These are phyloP conservation scores for Liparis tanakae DNA, from an alignment of 2,797 vertebrate species.

Conservation along the genomic window DNA sequence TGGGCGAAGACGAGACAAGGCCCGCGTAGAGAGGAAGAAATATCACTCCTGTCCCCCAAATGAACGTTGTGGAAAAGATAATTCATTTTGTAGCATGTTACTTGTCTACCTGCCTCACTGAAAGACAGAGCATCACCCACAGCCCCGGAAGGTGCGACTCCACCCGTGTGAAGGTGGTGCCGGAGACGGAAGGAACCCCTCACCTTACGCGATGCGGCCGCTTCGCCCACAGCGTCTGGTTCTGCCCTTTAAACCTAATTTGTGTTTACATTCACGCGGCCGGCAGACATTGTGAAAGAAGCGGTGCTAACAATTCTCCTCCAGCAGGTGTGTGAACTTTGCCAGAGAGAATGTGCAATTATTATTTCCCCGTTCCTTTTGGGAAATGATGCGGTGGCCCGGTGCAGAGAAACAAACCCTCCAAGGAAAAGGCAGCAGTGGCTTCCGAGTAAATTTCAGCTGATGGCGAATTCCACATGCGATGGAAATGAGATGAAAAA, in stretches of 20 bases:
- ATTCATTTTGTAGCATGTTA: background rate
- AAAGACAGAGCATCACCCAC: slow-evolving; percentile 8
- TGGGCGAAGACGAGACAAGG: background rate
- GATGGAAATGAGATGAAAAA: slow-evolving; percentile 11
- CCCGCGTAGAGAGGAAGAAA: background rate
- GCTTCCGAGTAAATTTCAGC: slow-evolving; percentile 1
- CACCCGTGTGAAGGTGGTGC: slow-evolving; percentile 23
- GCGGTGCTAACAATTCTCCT: slow-evolving; percentile 13
- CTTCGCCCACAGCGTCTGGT: background rate
- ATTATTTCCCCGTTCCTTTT: slow-evolving; percentile 10
- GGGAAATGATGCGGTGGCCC: slow-evolving; percentile 6
- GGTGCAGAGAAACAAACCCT: slow-evolving; percentile 1
- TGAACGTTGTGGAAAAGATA: background rate
- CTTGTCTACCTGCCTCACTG: slow-evolving; percentile 1
- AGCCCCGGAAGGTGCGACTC: slow-evolving; percentile 30
- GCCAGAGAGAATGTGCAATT: slow-evolving; percentile 7
- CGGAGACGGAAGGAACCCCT: slow-evolving; percentile 1
- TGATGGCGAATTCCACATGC: slow-evolving; percentile 17
- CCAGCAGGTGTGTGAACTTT: slow-evolving; percentile 24
- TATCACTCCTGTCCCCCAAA: background rate
- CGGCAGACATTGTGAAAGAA: slow-evolving; percentile 13
- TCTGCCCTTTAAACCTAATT: background rate
- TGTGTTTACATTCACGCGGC: background rate
- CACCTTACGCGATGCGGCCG: slow-evolving; percentile 39
- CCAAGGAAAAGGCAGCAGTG: background rate